phyloP scores from a whole-genome alignment of 2,797 vertebrate species.

The Loris lydekkerianus region DNA sequence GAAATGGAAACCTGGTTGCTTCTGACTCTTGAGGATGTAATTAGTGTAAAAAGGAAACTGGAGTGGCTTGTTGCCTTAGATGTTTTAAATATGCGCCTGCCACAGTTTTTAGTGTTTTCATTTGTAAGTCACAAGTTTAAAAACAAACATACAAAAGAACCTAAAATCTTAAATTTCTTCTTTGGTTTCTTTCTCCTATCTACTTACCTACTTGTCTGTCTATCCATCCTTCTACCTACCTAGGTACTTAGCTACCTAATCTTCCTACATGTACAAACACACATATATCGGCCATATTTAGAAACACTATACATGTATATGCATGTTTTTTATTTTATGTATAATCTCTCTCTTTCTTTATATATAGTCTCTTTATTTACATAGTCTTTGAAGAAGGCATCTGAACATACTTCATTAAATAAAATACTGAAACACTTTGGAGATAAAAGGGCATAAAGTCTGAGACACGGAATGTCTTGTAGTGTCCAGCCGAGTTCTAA shows the following conservation, averaged over 20 bases:
- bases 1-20: conserved; percentile 61
- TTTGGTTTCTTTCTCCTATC: neutral
- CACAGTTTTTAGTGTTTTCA: conserved; percentile 58
- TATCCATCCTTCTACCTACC: neutral
- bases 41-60: conserved; percentile 70
- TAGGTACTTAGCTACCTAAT: neutral
- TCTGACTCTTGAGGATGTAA: conserved; percentile 60
- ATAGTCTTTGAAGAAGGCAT: neutral
- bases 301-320: neutral
- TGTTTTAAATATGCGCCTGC: neutral
- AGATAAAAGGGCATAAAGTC: neutral
- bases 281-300: neutral
- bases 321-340: neutral
- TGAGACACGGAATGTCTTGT: neutral
- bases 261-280: neutral
- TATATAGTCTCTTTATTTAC: neutral
- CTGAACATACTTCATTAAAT: conserved; percentile 48
- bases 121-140: conserved; percentile 40
- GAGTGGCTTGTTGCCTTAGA: conserved; percentile 54
- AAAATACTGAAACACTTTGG: conserved; percentile 22
- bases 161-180: neutral
- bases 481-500: conserved; percentile 26
- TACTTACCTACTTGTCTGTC: neutral
- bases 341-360: neutral
- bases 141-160: neutral